Percentiles rank a stretch among this genome's conserved stretches.
phyloP scores from a whole-genome alignment of 2,888 invertebrate genomes.

The Sturmia bella region DNA sequence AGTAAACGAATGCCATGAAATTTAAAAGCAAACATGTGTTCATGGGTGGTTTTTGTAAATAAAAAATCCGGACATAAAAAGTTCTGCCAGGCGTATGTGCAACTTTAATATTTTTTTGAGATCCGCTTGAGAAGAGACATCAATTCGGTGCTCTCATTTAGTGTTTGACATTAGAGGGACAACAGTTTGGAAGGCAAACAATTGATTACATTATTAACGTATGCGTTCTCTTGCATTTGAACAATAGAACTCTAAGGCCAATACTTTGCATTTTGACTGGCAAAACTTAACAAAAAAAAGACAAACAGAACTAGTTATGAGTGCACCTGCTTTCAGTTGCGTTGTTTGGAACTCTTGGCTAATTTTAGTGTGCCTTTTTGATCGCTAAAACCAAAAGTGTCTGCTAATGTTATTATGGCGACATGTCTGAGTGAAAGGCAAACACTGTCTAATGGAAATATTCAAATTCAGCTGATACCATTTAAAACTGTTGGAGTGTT shows the following conservation, averaged over 20 bases:
- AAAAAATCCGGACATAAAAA: background rate
- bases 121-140: slow-evolving; percentile 25
- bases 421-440: slow-evolving; percentile 61
- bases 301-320: no score
- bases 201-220: background rate
- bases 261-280: no score
- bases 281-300: no score
- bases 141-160: background rate
- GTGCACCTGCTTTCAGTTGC: no score
- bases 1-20: slow-evolving; percentile 42
- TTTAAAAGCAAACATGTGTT: slow-evolving; percentile 44
- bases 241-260: background rate
- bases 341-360: no score
- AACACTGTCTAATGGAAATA: slow-evolving; percentile 64
- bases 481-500: slow-evolving; percentile 34
- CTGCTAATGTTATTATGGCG: background rate
- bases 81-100: slow-evolving; percentile 49
- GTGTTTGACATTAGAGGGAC: no score
- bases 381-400: background rate
- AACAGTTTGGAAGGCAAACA: background rate
- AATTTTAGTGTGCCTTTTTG: no score
- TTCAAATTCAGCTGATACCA: slow-evolving; percentile 62
- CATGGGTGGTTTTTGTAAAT: background rate
- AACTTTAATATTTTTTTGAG: slow-evolving; percentile 43
- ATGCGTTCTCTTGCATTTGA: background rate